phyloP scores from a whole-genome alignment of 2,797 vertebrate genomes.

The Brachymystax lenok region DNA sequence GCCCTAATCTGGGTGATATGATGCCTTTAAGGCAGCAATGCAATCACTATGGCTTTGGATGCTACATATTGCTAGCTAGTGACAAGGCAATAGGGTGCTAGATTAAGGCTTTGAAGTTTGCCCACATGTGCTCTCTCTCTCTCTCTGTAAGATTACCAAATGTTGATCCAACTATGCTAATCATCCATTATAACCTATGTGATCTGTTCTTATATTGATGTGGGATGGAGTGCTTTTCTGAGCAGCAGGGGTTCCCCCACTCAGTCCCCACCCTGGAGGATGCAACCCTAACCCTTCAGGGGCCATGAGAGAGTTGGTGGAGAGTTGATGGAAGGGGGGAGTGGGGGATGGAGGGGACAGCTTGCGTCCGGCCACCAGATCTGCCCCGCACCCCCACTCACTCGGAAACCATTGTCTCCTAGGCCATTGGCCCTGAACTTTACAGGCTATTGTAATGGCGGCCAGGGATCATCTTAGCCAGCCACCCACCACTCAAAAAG shows the following conservation, averaged over 20 bases:
- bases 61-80: background rate
- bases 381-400: slow-evolving; percentile 16
- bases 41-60: background rate
- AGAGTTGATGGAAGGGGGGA: slow-evolving; percentile 44
- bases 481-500: slow-evolving; percentile 13
- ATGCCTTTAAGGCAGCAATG: slow-evolving; percentile 1
- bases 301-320: slow-evolving; percentile 74
- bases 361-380: slow-evolving; percentile 54
- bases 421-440: slow-evolving; percentile 69
- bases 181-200: slow-evolving; percentile 7
- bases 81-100: slow-evolving; percentile 5
- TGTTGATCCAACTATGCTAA: slow-evolving; percentile 24
- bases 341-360: slow-evolving; percentile 31
- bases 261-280: slow-evolving; percentile 44
- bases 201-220: background rate
- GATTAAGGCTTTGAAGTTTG: slow-evolving; percentile 21
- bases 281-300: slow-evolving; percentile 60
- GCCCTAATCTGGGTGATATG: background rate
- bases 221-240: slow-evolving; percentile 44
- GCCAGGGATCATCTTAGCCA: slow-evolving; percentile 27
- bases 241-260: slow-evolving; percentile 48
- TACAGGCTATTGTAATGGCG: slow-evolving; percentile 53
- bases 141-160: slow-evolving; percentile 3
- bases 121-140: slow-evolving; percentile 22
- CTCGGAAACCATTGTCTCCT: slow-evolving; percentile 55